Conservation (phyloP, 2,797 vertebrate species). For the Anguilla marmorata region DNA sequence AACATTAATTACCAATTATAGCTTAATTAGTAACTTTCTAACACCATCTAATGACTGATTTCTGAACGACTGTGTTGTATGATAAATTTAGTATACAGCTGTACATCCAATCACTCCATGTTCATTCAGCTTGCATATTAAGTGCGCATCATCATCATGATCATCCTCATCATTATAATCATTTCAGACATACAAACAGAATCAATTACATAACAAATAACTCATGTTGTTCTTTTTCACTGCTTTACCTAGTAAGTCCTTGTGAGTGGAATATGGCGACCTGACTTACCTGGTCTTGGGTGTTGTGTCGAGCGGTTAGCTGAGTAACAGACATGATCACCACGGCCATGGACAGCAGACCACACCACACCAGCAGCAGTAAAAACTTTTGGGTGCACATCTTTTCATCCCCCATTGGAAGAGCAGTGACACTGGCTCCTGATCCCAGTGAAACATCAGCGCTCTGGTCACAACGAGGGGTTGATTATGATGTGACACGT, state of each 20-base stretch:
- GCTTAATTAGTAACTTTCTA: neutral
- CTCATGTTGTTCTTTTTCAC: neutral
- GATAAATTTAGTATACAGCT: neutral
- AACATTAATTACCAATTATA: neutral
- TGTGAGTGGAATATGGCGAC: neutral
- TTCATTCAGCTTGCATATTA: neutral
- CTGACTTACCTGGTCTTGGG: conserved; percentile 2
- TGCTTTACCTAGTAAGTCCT: neutral
- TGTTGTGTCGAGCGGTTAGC: neutral
- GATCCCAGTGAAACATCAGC: neutral
- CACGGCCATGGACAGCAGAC: conserved; percentile 19
- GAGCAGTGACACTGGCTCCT: neutral
- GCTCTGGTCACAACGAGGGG: neutral
- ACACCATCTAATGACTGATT: neutral
- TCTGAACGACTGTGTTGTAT: neutral
- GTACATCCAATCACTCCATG: neutral
- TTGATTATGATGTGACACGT: neutral
- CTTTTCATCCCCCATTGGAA: neutral
- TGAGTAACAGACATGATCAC: neutral
- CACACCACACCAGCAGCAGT: conserved; percentile 25
- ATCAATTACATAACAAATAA: neutral
- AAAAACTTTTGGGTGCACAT: conserved; percentile 16
- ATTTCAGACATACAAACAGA: neutral
- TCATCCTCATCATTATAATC: neutral
- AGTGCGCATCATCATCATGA: neutral